These are phyloP conservation scores for Dolichoris vasculosae DNA, from an alignment of 1,140 invertebrate species.

Conservation along the genomic window DNA sequence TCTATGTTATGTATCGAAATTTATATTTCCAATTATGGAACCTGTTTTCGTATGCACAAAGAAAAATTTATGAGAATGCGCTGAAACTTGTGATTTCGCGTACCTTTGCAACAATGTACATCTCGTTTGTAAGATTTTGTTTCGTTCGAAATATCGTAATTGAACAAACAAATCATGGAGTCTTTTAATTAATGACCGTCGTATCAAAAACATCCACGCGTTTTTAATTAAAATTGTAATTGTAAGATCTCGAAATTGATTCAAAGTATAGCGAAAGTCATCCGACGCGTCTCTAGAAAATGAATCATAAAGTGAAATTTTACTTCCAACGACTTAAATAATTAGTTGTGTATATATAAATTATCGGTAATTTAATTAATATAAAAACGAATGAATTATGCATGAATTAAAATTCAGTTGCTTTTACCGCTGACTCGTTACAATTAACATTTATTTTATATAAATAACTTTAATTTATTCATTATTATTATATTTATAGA, in stretches of 20 bases:
- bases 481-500: neutral
- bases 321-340: neutral
- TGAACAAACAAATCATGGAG: neutral
- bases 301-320: neutral
- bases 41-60: conserved; percentile 5
- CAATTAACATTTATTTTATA: neutral
- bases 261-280: neutral
- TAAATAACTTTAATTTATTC: neutral
- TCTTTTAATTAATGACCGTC: neutral
- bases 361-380: neutral
- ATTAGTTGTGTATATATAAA: neutral
- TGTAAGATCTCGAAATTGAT: neutral
- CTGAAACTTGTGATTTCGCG: neutral
- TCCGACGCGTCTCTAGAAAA: neutral
- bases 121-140: neutral
- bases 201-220: neutral
- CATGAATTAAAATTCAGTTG: neutral
- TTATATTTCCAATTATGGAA: conserved; percentile 37
- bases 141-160: neutral
- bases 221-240: neutral
- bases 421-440: neutral
- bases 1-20: conserved; percentile 13
- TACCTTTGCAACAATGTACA: too few species aligned
- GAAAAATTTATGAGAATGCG: conserved; percentile 16
- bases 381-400: neutral